Evolutionary conservation across 2,888 invertebrate genomes (phyloP).

Genomic region (Agonopterix heracliana): DNA sequence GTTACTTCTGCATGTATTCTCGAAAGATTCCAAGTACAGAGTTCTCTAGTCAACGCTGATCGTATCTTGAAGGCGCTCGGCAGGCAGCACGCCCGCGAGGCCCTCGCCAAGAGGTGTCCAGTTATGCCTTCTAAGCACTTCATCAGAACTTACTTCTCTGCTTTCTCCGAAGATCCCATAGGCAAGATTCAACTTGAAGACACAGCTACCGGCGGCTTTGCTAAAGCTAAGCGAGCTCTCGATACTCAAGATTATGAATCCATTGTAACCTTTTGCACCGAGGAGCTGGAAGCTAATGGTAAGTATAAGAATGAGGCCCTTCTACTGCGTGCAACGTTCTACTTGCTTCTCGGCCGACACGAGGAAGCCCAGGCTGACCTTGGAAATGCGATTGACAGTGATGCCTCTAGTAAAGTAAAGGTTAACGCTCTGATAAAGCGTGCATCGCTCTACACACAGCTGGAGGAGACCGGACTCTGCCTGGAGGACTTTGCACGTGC

Average conservation of each 20-base stretch:
- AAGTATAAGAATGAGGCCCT: constrained; percentile 82
- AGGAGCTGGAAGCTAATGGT: constrained; percentile 82
- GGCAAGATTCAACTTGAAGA: constrained; percentile 69
- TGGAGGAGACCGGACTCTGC: constrained; percentile 83
- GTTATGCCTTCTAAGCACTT: constrained; percentile 91
- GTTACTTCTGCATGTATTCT: constrained; percentile 94
- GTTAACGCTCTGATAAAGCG: constrained; percentile 93
- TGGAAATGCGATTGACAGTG: constrained; percentile 80
- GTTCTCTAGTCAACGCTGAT: constrained; percentile 89
- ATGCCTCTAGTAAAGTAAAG: constrained; percentile 79
- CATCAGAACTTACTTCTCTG: constrained; percentile 90
- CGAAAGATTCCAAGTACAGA: constrained; percentile 90
- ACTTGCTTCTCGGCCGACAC: constrained; percentile 85
- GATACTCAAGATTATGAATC: constrained; percentile 84
- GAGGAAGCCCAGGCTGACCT: constrained; percentile 84
- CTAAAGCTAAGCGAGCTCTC: constrained; percentile 82
- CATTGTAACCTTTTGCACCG: constrained; percentile 86
- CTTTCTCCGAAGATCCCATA: constrained; percentile 92
- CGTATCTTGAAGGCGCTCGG: constrained; percentile 90
- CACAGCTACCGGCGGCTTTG: constrained; percentile 76
- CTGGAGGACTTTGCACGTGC: constrained; percentile 88
- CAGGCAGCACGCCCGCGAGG: constrained; percentile 83
- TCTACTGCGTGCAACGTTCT: constrained; percentile 90
- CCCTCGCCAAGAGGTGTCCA: constrained; percentile 80
- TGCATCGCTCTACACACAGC: constrained; percentile 89